These are phyloP conservation scores for Coptodon rendalli DNA, from an alignment of 2,113 vertebrate genomes.

Conservation along the genomic window DNA sequence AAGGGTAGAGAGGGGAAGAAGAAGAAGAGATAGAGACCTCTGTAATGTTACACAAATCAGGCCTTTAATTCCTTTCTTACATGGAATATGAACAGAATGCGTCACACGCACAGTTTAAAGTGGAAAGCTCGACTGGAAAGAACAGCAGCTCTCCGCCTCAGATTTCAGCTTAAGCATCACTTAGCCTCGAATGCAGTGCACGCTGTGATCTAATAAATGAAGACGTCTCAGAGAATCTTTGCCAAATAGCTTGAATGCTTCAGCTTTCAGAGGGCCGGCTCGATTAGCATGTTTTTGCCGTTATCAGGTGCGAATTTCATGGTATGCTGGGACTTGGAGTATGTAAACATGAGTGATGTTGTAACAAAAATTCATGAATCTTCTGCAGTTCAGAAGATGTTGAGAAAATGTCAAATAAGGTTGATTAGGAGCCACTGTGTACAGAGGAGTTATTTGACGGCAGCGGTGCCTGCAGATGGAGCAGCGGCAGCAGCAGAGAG, in stretches of 20 bases:
- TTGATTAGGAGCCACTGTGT: background rate
- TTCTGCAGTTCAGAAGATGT: background rate
- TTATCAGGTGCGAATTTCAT: background rate
- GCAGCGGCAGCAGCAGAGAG: background rate
- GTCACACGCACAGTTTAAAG: background rate
- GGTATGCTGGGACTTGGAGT: background rate
- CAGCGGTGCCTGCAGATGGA: background rate
- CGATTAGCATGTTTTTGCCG: background rate
- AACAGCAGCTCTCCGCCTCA: background rate
- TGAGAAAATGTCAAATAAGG: background rate
- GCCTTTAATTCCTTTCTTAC: background rate
- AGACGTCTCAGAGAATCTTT: background rate
- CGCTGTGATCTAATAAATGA: background rate
- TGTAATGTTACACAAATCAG: background rate
- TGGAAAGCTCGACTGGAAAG: background rate
- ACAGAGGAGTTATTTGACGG: background rate
- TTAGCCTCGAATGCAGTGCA: background rate
- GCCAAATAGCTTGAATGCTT: background rate
- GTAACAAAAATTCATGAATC: background rate
- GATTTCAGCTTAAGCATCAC: background rate
- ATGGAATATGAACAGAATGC: background rate
- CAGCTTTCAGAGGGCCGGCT: fast-evolving
- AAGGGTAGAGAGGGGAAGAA: background rate
- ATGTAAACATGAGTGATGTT: background rate
- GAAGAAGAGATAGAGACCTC: background rate